A percentile compares a stretch with the other conserved stretches of the same genome.
Evolutionary conservation across 2,888 invertebrate genomes (phyloP).

Genomic region (Mesorhabditis belari): DNA sequence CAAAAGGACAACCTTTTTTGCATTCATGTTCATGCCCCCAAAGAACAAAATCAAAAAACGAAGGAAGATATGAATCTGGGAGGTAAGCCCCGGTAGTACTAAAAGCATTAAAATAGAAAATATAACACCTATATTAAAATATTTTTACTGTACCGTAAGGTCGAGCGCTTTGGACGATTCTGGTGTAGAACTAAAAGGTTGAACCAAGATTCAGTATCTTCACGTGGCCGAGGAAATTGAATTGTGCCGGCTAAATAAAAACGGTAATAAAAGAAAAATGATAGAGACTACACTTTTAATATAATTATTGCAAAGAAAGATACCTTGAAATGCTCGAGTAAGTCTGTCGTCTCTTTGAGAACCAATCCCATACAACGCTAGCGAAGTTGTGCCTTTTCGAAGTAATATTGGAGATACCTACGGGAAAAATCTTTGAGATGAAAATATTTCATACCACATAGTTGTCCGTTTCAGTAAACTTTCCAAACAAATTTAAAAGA

Average conservation of each 20-base stretch:
- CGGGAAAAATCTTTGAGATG: not conserved
- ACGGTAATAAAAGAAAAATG: not conserved
- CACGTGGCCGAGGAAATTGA: slow-evolving; percentile 36
- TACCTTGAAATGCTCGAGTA: slow-evolving; percentile 36
- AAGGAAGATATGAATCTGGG: slow-evolving; percentile 71
- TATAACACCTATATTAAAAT: not conserved
- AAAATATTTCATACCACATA: slow-evolving; percentile 38
- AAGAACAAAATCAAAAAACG: slow-evolving; percentile 78
- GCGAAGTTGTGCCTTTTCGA: slow-evolving; percentile 63
- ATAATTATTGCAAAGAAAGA: too few species aligned
- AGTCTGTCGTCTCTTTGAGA: slow-evolving; percentile 85
- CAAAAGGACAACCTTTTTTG: slow-evolving; percentile 31
- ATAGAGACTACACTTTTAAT: too few species aligned
- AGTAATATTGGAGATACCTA: slow-evolving; percentile 40
- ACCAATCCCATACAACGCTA: slow-evolving; percentile 88
- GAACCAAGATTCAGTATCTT: slow-evolving; percentile 70
- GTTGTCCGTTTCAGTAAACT: slow-evolving; percentile 66
- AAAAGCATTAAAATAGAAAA: too few species aligned
- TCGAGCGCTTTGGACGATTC: slow-evolving; percentile 65
- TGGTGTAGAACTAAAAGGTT: slow-evolving; percentile 87
- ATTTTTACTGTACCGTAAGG: not conserved
- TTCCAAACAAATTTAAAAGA: slow-evolving; percentile 90
- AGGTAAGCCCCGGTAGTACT: slow-evolving; percentile 65
- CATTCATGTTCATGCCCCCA: slow-evolving; percentile 97
- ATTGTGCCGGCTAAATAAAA: slow-evolving; percentile 27